phyloP scores from a whole-genome alignment of 2,113 vertebrate genomes.

The Octodon degus region DNA sequence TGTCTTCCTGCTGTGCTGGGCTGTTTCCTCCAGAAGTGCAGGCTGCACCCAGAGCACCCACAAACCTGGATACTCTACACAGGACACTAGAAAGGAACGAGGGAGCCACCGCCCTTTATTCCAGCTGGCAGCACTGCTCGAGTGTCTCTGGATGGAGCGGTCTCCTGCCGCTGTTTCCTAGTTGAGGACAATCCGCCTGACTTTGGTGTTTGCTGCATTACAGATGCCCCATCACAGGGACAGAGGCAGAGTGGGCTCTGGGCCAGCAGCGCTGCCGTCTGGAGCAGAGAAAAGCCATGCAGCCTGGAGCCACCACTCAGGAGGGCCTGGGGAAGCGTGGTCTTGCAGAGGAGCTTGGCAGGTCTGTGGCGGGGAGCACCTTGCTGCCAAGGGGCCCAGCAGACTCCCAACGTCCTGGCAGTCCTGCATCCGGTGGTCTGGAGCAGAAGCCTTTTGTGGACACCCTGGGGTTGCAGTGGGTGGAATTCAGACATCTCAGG shows the following conservation, averaged over 20 bases:
- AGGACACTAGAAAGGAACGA: not conserved
- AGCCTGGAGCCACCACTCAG: not conserved
- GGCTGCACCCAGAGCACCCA: not conserved
- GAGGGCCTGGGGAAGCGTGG: not conserved
- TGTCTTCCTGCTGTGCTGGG: not conserved
- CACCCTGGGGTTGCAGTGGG: not conserved
- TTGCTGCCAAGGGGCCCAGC: accelerated
- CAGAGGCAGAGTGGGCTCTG: not conserved
- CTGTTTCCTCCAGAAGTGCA: not conserved
- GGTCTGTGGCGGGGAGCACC: not conserved
- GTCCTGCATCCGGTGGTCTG: accelerated
- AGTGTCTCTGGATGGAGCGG: not conserved
- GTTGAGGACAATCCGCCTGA: not conserved
- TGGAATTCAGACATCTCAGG: not conserved
- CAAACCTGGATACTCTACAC: not conserved
- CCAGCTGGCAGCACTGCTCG: not conserved
- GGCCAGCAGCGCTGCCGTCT: not conserved
- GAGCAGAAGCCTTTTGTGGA: not conserved
- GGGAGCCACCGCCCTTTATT: not conserved
- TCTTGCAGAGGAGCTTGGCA: not conserved
- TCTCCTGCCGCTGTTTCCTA: not conserved
- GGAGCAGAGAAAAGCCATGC: not conserved
- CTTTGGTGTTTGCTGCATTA: not conserved
- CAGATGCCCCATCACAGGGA: not conserved
- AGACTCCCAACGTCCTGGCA: no score